Evolutionary conservation across 2,113 vertebrate genomes (phyloP).

Genomic region (Zapus hudsonius): DNA sequence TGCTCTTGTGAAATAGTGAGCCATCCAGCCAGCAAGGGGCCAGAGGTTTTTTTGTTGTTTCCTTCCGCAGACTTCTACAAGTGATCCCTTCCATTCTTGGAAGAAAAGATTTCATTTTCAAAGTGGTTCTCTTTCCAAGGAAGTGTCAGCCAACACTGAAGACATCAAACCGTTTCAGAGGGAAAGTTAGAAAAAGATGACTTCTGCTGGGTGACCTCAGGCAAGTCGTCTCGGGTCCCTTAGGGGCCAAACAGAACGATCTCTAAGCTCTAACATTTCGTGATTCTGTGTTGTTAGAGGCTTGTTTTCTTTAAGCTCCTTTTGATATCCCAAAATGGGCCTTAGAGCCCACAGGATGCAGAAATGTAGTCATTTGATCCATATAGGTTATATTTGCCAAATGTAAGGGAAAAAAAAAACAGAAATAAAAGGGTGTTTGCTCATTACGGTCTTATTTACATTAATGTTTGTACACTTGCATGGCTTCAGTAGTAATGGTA

Average conservation of each 20-base stretch:
- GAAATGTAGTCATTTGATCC: conserved; percentile 48
- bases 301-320: conserved; percentile 7
- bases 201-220: conserved; percentile 10
- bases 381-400: background rate
- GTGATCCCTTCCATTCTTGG: background rate
- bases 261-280: conserved; percentile 12
- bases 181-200: conserved; percentile 22
- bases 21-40: too few species aligned
- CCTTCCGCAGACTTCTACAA: background rate
- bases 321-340: conserved; percentile 32
- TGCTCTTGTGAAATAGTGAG: background rate
- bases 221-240: conserved; percentile 41
- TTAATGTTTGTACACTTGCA: background rate
- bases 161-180: conserved; percentile 39
- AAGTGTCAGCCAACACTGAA: conserved; percentile 23
- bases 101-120: conserved; percentile 47
- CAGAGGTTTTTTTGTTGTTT: background rate
- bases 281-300: background rate
- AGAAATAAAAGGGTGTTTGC: conserved; percentile 47
- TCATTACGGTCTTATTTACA: conserved; percentile 2
- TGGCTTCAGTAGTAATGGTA: background rate
- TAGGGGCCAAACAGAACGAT: conserved; percentile 2
- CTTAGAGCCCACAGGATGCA: conserved; percentile 14
- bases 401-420: conserved; percentile 51
- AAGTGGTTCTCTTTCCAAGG: conserved; percentile 43